phyloP scores from a whole-genome alignment of 2,888 invertebrate genomes.

The Blastobasis adustella region DNA sequence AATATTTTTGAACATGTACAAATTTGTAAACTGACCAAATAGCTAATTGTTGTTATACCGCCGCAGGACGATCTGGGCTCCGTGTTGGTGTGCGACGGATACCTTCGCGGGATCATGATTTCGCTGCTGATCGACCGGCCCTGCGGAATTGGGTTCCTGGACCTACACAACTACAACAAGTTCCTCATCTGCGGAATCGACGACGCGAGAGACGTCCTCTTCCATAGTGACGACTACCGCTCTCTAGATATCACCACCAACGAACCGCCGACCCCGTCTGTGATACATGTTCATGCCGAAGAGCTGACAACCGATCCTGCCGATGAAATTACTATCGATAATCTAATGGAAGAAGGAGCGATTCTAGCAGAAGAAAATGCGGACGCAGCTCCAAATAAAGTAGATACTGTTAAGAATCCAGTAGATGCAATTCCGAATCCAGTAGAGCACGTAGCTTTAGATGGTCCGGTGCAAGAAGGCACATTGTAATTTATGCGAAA shows the following conservation, averaged over 20 bases:
- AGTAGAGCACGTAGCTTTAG: too few species aligned
- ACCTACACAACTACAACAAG: slow-evolving; percentile 40
- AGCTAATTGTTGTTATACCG: neutral
- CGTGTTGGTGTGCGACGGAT: slow-evolving; percentile 48
- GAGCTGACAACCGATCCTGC: too few species aligned
- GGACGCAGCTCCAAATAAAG: too few species aligned
- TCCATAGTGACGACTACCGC: slow-evolving; percentile 28
- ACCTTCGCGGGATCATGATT: slow-evolving; percentile 50
- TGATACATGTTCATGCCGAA: too few species aligned
- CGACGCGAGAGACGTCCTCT: slow-evolving; percentile 52
- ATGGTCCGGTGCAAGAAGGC: too few species aligned
- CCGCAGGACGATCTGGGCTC: slow-evolving; percentile 57
- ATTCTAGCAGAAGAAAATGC: too few species aligned
- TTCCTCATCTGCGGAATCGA: slow-evolving; percentile 62
- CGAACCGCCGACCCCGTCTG: slow-evolving; percentile 3
- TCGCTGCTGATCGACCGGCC: slow-evolving; percentile 56
- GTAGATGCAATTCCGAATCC: too few species aligned
- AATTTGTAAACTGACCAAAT: neutral
- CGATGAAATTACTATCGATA: too few species aligned
- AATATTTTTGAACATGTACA: slow-evolving; percentile 1
- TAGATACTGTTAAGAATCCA: too few species aligned
- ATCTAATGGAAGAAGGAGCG: too few species aligned
- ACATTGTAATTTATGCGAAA: too few species aligned
- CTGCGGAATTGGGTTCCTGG: slow-evolving; percentile 55
- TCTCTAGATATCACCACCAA: slow-evolving; percentile 26